Evolutionary conservation across 2,888 invertebrate genomes (phyloP).

Genomic region (Uloborus plumipes): DNA sequence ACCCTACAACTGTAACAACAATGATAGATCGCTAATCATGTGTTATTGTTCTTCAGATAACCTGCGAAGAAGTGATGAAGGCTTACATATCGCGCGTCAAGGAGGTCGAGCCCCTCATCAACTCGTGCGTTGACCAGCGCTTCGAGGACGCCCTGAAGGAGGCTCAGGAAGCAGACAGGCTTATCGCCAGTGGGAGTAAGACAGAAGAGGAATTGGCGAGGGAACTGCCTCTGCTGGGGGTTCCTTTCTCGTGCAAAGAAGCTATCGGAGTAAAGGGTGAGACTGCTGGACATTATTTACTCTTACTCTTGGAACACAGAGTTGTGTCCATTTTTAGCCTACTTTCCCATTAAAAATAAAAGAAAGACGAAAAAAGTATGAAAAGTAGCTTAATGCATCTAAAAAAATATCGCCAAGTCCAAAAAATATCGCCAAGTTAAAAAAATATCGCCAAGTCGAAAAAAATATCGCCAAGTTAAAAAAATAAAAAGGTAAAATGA

Average conservation of each 20-base stretch:
- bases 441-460: no score
- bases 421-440: no score
- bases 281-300: constrained; percentile 19
- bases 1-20: no score
- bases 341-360: no score
- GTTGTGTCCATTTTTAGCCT: no score
- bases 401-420: no score
- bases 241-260: constrained; percentile 93
- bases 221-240: constrained; percentile 85
- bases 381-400: no score
- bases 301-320: no score
- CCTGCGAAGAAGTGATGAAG: constrained; percentile 78
- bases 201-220: constrained; percentile 78
- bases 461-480: no score
- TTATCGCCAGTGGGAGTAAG: constrained; percentile 77
- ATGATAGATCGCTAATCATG: no score
- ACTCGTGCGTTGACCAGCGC: constrained; percentile 86
- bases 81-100: constrained; percentile 84
- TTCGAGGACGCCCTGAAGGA: constrained; percentile 84
- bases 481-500: no score
- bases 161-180: constrained; percentile 81
- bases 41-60: constrained; percentile 19
- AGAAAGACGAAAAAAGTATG: no score
- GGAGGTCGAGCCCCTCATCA: constrained; percentile 82
- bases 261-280: constrained; percentile 84